Evolutionary conservation across 2,113 vertebrate genomes (phyloP).

Genomic region (Microtus montanus): DNA sequence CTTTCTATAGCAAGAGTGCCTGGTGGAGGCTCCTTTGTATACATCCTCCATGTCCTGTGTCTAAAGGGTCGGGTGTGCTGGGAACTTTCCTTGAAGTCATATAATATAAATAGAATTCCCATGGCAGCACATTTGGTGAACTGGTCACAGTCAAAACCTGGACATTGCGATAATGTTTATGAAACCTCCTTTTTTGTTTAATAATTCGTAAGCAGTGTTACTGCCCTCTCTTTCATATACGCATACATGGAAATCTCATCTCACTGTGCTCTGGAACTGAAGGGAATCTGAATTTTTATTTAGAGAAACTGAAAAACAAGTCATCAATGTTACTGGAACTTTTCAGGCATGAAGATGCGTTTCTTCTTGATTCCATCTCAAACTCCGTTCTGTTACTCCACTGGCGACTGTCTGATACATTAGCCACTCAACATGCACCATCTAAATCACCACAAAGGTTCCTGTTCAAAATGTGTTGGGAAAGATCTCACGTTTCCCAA

Average conservation of each 20-base stretch:
- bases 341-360: neutral
- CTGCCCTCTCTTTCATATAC: neutral
- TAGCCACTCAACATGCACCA: neutral
- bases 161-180: neutral
- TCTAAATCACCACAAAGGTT: neutral
- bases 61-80: neutral
- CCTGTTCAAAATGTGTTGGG: neutral
- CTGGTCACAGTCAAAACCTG: neutral
- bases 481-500: constrained; percentile 51
- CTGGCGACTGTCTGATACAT: neutral
- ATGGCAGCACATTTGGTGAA: neutral
- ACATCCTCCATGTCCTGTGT: neutral
- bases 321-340: neutral
- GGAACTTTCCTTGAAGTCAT: neutral
- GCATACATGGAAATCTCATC: neutral
- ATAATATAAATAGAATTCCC: neutral
- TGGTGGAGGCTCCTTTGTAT: neutral
- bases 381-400: neutral
- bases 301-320: neutral
- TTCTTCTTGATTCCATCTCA: neutral
- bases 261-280: neutral
- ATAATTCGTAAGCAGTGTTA: neutral
- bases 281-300: neutral
- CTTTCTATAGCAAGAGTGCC: neutral
- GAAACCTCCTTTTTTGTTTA: neutral